Conservation (phyloP, 2,797 vertebrate species). For the Sebastes nivosus region DNA sequence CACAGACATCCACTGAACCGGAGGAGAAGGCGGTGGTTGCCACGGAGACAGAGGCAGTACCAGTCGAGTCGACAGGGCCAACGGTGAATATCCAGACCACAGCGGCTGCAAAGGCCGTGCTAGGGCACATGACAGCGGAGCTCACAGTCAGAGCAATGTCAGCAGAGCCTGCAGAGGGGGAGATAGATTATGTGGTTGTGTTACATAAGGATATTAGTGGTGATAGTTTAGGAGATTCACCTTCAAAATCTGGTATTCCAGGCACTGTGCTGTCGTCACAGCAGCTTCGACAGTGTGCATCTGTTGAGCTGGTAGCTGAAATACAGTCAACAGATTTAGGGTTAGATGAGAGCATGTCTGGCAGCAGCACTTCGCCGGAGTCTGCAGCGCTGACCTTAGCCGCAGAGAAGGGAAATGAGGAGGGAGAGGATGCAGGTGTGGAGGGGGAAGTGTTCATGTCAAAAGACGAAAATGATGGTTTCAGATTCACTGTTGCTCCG, state of each 20-base stretch:
- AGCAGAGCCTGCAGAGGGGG: constrained; percentile 1
- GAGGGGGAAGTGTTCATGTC: background rate
- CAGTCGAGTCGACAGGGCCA: constrained; percentile 78
- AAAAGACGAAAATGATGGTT: constrained; percentile 1
- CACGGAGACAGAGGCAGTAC: constrained; percentile 79
- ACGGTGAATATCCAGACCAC: constrained; percentile 78
- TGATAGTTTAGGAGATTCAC: background rate
- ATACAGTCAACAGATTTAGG: background rate
- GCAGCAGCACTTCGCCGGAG: constrained; percentile 41
- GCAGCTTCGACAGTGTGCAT: background rate
- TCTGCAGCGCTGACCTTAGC: constrained; percentile 35
- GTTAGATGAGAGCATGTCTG: constrained; percentile 26
- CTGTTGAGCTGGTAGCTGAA: constrained; percentile 6
- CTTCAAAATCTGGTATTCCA: background rate
- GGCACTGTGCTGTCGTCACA: background rate
- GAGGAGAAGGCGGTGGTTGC: constrained; percentile 62
- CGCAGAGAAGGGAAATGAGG: background rate
- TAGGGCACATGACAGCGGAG: background rate
- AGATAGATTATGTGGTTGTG: background rate
- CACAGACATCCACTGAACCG: constrained; percentile 84
- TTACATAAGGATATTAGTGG: background rate
- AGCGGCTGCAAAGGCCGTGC: constrained; percentile 34
- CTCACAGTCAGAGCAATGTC: background rate
- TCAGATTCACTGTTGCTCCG: constrained; percentile 36
- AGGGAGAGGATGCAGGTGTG: background rate